A percentile compares a stretch with the other conserved stretches of the same genome.
phyloP scores from a whole-genome alignment of 2,888 invertebrate genomes.

The Erebia epiphron region DNA sequence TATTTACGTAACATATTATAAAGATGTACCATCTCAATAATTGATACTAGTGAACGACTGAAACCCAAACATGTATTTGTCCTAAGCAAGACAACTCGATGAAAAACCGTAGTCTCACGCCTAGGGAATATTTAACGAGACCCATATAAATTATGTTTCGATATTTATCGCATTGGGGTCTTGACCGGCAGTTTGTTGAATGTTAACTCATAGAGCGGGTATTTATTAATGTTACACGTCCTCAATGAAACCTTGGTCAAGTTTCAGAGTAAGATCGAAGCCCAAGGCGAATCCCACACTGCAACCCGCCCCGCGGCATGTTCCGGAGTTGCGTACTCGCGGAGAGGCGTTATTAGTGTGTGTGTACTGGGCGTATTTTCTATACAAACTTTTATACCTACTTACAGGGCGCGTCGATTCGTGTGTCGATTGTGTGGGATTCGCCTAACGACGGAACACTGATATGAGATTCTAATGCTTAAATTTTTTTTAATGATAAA shows the following conservation, averaged over 20 bases:
- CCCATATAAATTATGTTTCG: conserved; percentile 4
- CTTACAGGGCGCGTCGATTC: too few relatives aligned
- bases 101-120: conserved; percentile 12
- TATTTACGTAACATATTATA: background rate
- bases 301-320: too few relatives aligned
- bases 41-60: background rate
- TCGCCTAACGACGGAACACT: too few relatives aligned
- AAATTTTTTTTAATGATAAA: too few relatives aligned
- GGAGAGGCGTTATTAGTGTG: too few relatives aligned
- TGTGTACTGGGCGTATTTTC: too few relatives aligned
- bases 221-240: background rate
- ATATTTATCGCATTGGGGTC: conserved; percentile 7
- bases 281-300: too few relatives aligned
- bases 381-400: too few relatives aligned
- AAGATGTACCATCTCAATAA: background rate
- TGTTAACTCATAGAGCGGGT: background rate
- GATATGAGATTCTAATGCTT: too few relatives aligned
- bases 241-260: background rate
- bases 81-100: background rate
- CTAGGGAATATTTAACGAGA: conserved; percentile 5
- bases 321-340: too few relatives aligned
- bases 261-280: background rate
- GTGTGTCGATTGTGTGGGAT: too few relatives aligned
- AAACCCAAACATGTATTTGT: background rate
- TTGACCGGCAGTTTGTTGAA: conserved; percentile 2